A percentile compares a stretch with the other conserved stretches of the same genome.
phyloP scores from a whole-genome alignment of 2,113 vertebrate genomes.

The Paramisgurnus dabryanus region DNA sequence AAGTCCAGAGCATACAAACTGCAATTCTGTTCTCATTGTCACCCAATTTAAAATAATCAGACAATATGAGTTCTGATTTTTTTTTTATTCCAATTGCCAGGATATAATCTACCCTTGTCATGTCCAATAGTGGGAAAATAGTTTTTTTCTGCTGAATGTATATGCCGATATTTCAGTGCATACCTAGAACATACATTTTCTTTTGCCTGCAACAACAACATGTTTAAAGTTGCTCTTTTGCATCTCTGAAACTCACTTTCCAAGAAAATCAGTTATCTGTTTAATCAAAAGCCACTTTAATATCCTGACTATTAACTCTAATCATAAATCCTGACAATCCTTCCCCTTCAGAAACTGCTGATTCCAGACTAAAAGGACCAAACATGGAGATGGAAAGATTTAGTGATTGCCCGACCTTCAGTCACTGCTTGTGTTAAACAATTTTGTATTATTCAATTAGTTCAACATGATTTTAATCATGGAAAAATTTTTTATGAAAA shows the following conservation, averaged over 20 bases:
- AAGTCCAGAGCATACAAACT: no score
- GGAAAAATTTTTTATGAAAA: neutral
- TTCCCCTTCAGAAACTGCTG: neutral
- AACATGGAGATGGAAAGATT: slow-evolving; percentile 14
- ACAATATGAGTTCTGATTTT: no score
- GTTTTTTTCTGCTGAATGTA: no score
- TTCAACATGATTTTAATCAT: slow-evolving; percentile 10
- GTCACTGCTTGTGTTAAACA: neutral
- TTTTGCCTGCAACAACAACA: neutral
- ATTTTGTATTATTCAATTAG: slow-evolving; percentile 4
- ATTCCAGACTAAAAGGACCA: neutral
- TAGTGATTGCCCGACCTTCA: neutral
- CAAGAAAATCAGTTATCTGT: neutral
- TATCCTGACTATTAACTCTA: neutral
- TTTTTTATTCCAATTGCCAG: no score
- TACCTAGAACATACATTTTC: no score
- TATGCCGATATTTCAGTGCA: no score
- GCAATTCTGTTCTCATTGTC: no score
- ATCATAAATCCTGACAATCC: neutral
- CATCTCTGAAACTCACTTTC: neutral
- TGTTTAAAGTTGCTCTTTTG: neutral
- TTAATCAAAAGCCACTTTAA: neutral
- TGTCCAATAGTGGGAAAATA: no score
- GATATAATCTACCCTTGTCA: no score
- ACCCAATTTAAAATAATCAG: no score